Conservation (phyloP, 2,888 invertebrate species). For the Smittia sp. region DNA sequence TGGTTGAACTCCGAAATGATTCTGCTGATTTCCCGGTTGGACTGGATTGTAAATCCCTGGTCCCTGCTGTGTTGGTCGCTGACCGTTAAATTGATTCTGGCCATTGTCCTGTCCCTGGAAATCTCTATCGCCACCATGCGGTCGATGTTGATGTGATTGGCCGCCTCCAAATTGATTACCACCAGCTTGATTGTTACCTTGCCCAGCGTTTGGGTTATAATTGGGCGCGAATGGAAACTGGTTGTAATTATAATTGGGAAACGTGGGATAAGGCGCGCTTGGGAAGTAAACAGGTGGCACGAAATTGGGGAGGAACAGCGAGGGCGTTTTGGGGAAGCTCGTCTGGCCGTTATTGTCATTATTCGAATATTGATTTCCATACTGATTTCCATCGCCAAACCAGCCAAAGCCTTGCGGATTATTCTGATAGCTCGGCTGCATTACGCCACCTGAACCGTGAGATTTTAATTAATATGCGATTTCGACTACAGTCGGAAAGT, state of each 20-base stretch:
- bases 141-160: not conserved
- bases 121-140: too few relatives aligned
- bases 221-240: not conserved
- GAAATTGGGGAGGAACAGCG: not conserved
- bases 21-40: not conserved
- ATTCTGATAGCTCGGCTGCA: not conserved
- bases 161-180: not conserved
- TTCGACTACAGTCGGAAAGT: too few relatives aligned
- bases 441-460: conserved; percentile 11
- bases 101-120: too few relatives aligned
- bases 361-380: not conserved
- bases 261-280: not conserved
- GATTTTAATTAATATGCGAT: too few relatives aligned
- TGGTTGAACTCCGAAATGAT: not conserved
- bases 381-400: not conserved
- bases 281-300: conserved; percentile 1
- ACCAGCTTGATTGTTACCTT: not conserved
- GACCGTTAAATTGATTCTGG: not conserved
- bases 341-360: not conserved
- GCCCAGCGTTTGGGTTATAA: not conserved
- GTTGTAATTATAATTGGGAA: not conserved
- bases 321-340: not conserved
- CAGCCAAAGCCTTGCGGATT: conserved; percentile 15
- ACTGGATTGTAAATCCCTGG: not conserved
- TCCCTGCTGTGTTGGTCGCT: not conserved